Percentiles rank a stretch among this genome's conserved stretches.
These are phyloP conservation scores for Dermochelys coriacea DNA, from an alignment of 2,797 vertebrate species.

Conservation along the genomic window DNA sequence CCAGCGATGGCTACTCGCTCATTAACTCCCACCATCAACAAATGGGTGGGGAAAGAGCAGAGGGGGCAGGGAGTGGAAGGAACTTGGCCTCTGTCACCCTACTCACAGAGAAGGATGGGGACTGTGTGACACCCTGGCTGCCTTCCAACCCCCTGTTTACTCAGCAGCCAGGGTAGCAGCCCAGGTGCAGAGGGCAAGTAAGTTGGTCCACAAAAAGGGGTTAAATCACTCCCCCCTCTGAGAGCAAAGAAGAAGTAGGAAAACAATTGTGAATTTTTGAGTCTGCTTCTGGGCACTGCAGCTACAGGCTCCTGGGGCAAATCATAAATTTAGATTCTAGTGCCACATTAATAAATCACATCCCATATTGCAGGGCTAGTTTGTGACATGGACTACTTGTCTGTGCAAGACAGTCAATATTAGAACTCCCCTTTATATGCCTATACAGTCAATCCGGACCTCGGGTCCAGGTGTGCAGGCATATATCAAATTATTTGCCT, in stretches of 20 bases:
- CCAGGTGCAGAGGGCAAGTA: neutral
- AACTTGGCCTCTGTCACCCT: neutral
- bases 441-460: neutral
- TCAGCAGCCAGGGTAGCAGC: too few species aligned
- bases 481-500: too few species aligned
- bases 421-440: neutral
- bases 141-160: neutral
- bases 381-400: neutral
- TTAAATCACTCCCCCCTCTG: neutral
- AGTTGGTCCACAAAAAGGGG: neutral
- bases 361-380: neutral
- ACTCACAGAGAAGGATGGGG: neutral
- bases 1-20: neutral
- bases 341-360: neutral
- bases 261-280: neutral
- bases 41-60: neutral
- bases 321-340: neutral
- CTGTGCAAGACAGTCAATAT: neutral
- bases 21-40: neutral
- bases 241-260: neutral
- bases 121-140: neutral
- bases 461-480: too few species aligned
- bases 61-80: neutral
- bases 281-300: neutral
- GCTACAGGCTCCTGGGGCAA: neutral